phyloP scores from a whole-genome alignment of 1,140 invertebrate species.

The Ceratina australensis region DNA sequence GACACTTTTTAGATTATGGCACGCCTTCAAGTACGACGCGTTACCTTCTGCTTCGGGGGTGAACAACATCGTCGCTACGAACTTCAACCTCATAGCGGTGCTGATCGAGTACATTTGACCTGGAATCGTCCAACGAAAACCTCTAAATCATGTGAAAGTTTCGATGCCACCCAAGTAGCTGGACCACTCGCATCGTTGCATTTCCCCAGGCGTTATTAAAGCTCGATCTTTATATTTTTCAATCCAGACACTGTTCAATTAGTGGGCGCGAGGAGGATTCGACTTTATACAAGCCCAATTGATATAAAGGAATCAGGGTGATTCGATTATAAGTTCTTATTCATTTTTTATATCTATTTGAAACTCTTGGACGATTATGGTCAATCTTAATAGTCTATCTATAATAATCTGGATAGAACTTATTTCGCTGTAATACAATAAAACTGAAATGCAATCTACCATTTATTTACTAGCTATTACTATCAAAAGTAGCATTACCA shows the following conservation, averaged over 20 bases:
- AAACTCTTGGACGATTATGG: background rate
- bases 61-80: slow-evolving; percentile 50
- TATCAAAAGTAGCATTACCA: background rate
- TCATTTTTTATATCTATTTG: background rate
- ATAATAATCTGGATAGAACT: no score
- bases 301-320: no score
- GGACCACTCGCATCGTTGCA: slow-evolving; percentile 11
- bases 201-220: slow-evolving; percentile 34
- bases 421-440: no score
- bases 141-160: slow-evolving; percentile 45
- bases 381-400: no score
- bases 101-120: slow-evolving; percentile 83
- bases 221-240: background rate
- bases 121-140: slow-evolving; percentile 75
- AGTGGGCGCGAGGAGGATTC: background rate
- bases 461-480: no score
- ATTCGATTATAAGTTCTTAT: background rate
- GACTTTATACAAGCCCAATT: slow-evolving; percentile 9
- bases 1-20: slow-evolving; percentile 39
- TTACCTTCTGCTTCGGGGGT: slow-evolving; percentile 56
- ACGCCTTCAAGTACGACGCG: slow-evolving; percentile 53
- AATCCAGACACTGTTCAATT: slow-evolving; percentile 1
- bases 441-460: no score
- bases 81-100: slow-evolving; percentile 57
- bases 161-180: slow-evolving; percentile 1